Evolutionary conservation across 2,888 invertebrate species (phyloP).

Genomic region (Amphiduros pacificus): DNA sequence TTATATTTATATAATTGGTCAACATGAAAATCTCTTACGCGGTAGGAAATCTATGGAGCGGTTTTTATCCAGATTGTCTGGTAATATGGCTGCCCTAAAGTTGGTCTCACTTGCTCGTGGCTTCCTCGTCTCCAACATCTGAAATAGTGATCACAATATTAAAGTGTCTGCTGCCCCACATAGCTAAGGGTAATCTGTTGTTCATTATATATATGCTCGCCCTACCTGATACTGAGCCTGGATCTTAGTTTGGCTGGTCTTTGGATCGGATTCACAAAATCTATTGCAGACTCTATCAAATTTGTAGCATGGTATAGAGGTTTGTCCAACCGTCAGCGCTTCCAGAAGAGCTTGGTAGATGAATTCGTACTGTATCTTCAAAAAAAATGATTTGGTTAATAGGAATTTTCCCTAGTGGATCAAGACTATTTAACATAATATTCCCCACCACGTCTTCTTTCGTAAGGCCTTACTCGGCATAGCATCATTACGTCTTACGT

Average conservation of each 20-base stretch:
- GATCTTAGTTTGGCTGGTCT: neutral
- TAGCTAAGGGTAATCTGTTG: neutral
- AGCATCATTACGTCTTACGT: too few relatives aligned
- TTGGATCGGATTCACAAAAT: neutral
- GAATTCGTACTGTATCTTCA: neutral
- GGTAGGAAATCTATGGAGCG: neutral
- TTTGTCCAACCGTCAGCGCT: neutral
- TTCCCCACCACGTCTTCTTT: too few relatives aligned
- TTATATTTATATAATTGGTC: too few relatives aligned
- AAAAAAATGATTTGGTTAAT: neutral
- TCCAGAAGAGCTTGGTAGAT: neutral
- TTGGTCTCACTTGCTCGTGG: neutral
- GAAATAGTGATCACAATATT: neutral
- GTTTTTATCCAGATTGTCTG: neutral
- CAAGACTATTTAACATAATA: too few relatives aligned
- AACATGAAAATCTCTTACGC: too few relatives aligned
- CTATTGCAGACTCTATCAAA: neutral
- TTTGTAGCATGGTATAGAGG: neutral
- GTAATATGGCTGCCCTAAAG: neutral
- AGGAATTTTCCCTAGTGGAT: too few relatives aligned
- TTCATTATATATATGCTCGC: neutral
- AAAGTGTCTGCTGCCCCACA: neutral
- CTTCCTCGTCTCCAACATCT: neutral
- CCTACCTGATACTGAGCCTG: neutral
- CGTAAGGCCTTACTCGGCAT: too few relatives aligned